Conservation (phyloP, 2,797 vertebrate species). For the Gambelia wislizenii region DNA sequence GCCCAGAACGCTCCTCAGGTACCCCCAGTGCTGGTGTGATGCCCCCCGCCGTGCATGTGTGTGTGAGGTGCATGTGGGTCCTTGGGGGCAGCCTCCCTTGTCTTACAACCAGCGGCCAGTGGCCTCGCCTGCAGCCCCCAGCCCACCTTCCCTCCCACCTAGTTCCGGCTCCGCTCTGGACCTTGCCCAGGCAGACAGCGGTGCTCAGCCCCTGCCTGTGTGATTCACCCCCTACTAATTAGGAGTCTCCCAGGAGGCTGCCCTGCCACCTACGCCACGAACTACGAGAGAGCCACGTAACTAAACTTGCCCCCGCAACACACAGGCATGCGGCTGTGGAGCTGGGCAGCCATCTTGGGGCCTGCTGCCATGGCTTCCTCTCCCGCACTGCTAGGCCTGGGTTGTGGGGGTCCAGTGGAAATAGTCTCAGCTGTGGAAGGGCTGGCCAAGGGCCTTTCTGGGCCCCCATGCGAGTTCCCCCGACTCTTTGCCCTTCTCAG, state of each 20-base stretch:
- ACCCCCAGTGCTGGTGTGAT: constrained; percentile 73
- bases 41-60: constrained; percentile 46
- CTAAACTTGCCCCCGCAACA: rapidly evolving
- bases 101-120: neutral
- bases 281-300: too few species aligned
- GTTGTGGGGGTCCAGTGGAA: neutral
- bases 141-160: neutral
- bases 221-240: neutral
- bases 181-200: neutral
- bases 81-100: neutral
- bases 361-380: neutral
- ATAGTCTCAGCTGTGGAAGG: too few species aligned
- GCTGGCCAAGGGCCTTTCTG: neutral
- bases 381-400: neutral
- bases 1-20: constrained; percentile 97
- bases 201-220: neutral
- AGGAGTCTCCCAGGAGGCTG: too few species aligned
- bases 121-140: neutral
- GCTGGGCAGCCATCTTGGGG: neutral
- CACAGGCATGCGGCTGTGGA: neutral
- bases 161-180: neutral
- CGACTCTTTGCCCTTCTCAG: constrained; percentile 74
- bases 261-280: too few species aligned
- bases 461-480: neutral
- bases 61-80: constrained; percentile 46